phyloP scores from a whole-genome alignment of 2,888 invertebrate species.

The Onchidella celtica region DNA sequence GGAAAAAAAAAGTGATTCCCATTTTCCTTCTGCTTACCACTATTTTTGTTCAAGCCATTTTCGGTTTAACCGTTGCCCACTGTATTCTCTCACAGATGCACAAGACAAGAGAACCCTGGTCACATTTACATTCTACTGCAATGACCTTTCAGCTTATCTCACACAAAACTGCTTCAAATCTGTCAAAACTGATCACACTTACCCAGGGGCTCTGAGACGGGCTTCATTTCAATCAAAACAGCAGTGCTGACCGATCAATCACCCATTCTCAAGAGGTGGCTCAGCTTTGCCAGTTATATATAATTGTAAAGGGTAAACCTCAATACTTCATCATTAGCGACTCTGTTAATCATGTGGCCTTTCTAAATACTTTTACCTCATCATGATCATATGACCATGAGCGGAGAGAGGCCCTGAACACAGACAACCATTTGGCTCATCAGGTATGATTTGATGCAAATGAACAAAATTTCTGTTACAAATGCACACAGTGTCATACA shows the following conservation, averaged over 20 bases:
- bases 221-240: slow-evolving; percentile 3
- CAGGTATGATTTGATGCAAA: slow-evolving; percentile 15
- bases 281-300: too few relatives aligned
- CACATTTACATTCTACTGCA: too few relatives aligned
- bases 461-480: not conserved
- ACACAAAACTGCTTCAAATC: too few relatives aligned
- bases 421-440: slow-evolving; percentile 41
- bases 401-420: slow-evolving; percentile 47
- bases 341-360: not conserved
- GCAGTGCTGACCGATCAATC: not conserved
- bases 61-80: too few relatives aligned
- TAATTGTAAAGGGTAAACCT: too few relatives aligned
- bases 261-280: not conserved
- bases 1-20: too few relatives aligned
- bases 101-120: too few relatives aligned
- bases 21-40: too few relatives aligned
- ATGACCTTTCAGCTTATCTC: too few relatives aligned
- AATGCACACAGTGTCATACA: slow-evolving; percentile 1
- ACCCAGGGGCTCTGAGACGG: not conserved
- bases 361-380: slow-evolving; percentile 37
- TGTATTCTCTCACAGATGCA: too few relatives aligned
- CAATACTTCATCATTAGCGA: not conserved
- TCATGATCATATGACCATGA: slow-evolving; percentile 45
- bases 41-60: too few relatives aligned
- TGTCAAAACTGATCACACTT: too few relatives aligned